Evolutionary conservation across 2,888 invertebrate species (phyloP).

Genomic region (Spatulosminthurus flaviceps): DNA sequence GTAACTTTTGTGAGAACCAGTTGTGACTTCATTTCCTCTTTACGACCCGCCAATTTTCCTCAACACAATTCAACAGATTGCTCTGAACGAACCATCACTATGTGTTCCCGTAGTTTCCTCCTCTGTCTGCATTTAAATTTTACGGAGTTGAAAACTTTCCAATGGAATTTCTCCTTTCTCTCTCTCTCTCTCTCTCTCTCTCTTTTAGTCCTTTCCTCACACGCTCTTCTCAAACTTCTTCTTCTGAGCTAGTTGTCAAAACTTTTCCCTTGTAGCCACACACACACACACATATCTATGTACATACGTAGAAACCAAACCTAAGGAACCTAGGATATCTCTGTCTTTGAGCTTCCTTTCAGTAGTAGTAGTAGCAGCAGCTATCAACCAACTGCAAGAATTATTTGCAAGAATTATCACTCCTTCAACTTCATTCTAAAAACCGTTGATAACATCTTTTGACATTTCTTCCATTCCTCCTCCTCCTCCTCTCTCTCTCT

Average conservation of each 20-base stretch:
- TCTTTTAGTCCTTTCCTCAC: not conserved
- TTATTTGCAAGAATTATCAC: too few species aligned
- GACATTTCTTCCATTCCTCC: too few species aligned
- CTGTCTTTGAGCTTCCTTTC: too few species aligned
- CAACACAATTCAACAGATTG: conserved; percentile 41
- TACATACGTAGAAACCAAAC: too few species aligned
- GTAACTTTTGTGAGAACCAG: conserved; percentile 34
- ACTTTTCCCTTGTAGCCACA: conserved; percentile 16
- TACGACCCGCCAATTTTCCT: conserved; percentile 40
- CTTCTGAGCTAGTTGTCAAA: conserved; percentile 24
- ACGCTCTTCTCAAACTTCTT: conserved; percentile 2
- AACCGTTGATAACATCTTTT: too few species aligned
- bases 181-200: not conserved
- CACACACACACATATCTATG: not conserved
- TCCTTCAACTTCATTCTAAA: too few species aligned
- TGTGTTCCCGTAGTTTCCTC: conserved; percentile 1
- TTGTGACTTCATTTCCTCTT: conserved; percentile 43
- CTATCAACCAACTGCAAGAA: too few species aligned
- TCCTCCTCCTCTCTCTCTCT: too few species aligned
- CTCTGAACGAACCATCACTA: not conserved
- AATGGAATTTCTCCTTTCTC: conserved; percentile 6
- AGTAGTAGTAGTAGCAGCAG: too few species aligned
- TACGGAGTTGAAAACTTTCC: conserved; percentile 28
- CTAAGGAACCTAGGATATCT: too few species aligned
- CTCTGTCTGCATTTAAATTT: conserved; percentile 31